These are phyloP conservation scores for Denticeps clupeoides DNA, from an alignment of 2,797 vertebrate genomes.

Conservation along the genomic window DNA sequence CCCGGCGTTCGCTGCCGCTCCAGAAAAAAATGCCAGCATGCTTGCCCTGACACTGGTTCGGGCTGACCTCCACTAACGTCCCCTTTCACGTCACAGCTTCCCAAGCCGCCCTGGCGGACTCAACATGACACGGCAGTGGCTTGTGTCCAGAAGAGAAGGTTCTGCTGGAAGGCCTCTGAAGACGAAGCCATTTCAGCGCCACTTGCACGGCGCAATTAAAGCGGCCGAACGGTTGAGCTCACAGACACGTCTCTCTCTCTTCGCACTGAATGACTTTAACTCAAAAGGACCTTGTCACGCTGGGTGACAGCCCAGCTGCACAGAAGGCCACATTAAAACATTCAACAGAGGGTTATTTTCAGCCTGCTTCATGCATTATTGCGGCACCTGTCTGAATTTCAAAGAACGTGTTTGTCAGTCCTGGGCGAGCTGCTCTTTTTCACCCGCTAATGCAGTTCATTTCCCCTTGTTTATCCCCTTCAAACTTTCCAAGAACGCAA, in stretches of 20 bases:
- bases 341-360: constrained; percentile 37
- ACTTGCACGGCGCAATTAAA: constrained; percentile 21
- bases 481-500: no score
- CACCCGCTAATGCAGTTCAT: not conserved
- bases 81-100: no score
- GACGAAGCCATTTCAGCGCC: constrained; percentile 19
- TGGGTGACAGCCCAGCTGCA: constrained; percentile 26
- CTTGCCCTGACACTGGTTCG: not conserved
- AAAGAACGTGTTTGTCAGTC: constrained; percentile 11
- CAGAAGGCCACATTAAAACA: constrained; percentile 39
- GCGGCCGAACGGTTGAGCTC: constrained; percentile 25
- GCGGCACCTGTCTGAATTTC: constrained; percentile 30
- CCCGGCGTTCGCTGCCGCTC: no score
- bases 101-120: no score
- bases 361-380: constrained; percentile 33
- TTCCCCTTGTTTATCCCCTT: not conserved
- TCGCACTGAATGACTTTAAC: constrained; percentile 28
- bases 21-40: no score
- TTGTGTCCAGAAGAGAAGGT: no score
- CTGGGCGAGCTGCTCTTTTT: not conserved
- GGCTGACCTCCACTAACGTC: not conserved
- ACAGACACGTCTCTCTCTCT: constrained; percentile 26
- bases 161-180: no score
- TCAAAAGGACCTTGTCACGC: constrained; percentile 30
- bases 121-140: no score